phyloP scores from a whole-genome alignment of 2,888 invertebrate species.

The Drosophila fulvimacula region DNA sequence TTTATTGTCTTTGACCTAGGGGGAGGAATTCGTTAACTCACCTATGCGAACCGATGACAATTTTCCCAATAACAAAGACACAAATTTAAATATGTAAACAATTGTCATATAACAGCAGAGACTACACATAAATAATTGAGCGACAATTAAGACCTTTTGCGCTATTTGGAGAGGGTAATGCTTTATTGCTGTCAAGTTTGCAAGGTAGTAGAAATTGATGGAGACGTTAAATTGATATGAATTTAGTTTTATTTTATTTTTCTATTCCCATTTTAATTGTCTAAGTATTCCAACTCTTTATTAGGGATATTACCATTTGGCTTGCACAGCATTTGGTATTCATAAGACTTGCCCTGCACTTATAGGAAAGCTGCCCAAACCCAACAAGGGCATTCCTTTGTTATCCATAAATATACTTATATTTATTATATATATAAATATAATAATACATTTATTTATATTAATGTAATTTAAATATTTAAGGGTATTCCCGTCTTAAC shows the following conservation, averaged over 20 bases:
- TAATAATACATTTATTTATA: no score
- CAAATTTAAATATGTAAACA: slow-evolving; percentile 15
- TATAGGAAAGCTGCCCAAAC: no score
- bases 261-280: not conserved
- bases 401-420: not conserved
- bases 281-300: no score
- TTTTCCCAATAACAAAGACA: slow-evolving; percentile 19
- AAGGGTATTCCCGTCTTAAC: not conserved
- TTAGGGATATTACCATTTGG: no score
- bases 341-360: no score
- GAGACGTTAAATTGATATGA: not conserved
- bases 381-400: no score
- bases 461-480: no score
- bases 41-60: slow-evolving; percentile 14
- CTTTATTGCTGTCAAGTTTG: not conserved
- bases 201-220: not conserved
- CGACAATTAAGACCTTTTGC: slow-evolving; percentile 2
- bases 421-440: no score
- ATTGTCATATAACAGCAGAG: slow-evolving; percentile 11
- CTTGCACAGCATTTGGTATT: no score
- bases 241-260: not conserved
- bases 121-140: slow-evolving; percentile 10
- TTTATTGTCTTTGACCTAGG: not conserved
- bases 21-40: slow-evolving; percentile 11
- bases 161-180: not conserved